phyloP scores from a whole-genome alignment of 1,140 invertebrate genomes.

The Drosophila tsacasi region DNA sequence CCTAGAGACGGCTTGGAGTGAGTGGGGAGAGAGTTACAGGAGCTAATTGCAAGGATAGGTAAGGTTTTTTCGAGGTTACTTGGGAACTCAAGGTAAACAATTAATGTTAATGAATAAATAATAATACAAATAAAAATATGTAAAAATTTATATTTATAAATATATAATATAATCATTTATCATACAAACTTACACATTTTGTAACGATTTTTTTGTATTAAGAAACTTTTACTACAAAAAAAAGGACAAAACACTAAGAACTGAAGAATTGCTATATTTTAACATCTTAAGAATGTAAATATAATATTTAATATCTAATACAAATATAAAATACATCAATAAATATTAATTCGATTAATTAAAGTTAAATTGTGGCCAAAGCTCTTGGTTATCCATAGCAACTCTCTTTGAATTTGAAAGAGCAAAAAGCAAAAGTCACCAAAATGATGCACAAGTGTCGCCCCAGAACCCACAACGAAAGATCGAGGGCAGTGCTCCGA shows the following conservation, averaged over 20 bases:
- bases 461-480: conserved; percentile 24
- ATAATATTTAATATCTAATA: background rate
- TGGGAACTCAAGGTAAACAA: background rate
- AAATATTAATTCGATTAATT: background rate
- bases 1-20: background rate
- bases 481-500: conserved; percentile 25
- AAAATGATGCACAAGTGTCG: conserved; percentile 73
- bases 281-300: background rate
- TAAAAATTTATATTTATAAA: too few species aligned
- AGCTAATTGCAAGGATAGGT: background rate
- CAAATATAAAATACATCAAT: background rate
- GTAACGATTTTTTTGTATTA: too few species aligned
- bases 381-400: accelerated
- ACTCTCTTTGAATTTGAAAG: background rate
- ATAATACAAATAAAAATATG: too few species aligned
- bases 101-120: too few species aligned
- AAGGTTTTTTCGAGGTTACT: background rate
- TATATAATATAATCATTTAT: too few species aligned
- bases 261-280: background rate
- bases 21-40: background rate
- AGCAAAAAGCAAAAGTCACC: conserved; percentile 52
- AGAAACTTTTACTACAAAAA: too few species aligned
- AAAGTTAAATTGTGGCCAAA: background rate
- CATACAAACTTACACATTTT: too few species aligned
- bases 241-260: too few species aligned